Conservation (phyloP, 2,113 vertebrate species). For the Caretta caretta region DNA sequence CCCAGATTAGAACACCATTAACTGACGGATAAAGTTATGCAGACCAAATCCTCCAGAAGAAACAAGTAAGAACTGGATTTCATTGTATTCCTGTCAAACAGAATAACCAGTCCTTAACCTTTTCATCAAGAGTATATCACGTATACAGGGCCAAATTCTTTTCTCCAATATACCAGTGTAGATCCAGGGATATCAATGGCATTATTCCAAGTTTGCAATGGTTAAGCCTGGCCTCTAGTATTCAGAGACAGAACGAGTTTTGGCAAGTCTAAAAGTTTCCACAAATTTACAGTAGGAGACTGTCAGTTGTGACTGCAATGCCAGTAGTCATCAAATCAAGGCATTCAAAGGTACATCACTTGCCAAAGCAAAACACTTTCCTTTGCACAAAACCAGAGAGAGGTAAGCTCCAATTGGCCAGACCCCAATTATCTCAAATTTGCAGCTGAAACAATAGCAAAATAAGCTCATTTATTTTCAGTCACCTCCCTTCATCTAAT, state of each 20-base stretch:
- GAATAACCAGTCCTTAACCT: neutral
- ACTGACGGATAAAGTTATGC: neutral
- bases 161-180: neutral
- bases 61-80: neutral
- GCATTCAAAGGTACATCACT: rapidly evolving
- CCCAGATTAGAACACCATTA: neutral
- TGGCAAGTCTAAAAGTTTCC: neutral
- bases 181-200: neutral
- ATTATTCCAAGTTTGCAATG: neutral
- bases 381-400: neutral
- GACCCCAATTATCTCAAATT: neutral
- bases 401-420: neutral
- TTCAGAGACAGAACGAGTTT: neutral
- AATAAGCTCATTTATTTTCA: constrained; percentile 13
- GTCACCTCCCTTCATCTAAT: constrained; percentile 3
- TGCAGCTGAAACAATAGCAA: neutral
- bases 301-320: neutral
- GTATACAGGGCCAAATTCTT: neutral
- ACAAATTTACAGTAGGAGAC: neutral
- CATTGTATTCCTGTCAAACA: neutral
- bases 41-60: neutral
- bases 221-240: neutral
- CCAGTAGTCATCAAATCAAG: constrained; percentile 1
- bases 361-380: neutral
- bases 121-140: neutral